Evolutionary conservation across 2,888 invertebrate genomes (phyloP), one percentile per base, ranked within the genome.

Genomic region (Disparrhopalites patrizii): DNA sequence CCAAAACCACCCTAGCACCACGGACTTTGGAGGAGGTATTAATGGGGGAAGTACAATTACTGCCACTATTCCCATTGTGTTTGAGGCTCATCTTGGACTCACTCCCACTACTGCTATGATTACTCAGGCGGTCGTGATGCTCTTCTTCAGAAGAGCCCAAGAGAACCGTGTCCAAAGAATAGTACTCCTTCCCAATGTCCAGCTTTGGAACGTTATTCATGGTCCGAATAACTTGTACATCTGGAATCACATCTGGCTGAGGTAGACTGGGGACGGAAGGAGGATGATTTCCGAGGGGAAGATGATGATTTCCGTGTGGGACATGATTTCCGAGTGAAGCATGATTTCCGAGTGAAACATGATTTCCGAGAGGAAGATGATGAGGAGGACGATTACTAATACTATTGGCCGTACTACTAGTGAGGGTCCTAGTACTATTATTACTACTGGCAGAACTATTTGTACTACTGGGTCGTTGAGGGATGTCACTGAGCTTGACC

Each of bases 241-340:
- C 73, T 23, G 73, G 73, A 51, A 75, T 74, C 3, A 75, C 75
- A 62, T 75, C 75, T 2, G 75, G 75, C 61, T 74, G 71, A n/a
- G 75, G 75, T 54, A 75, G 40, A 43, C 40, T 60, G 8, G 8
- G 8, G 36, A 36, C 10, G 10, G 36, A 10, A 36, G 4, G 1
- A n/a, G 2, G 38, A 18, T 1, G 18, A 18, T 3, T 15, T 15
- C 15, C n/a, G 38, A 38, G 18, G 38, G 10, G 47, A 23, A 10
- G 8, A 47, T 1, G 47, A n/a, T 47, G 10, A 15, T 2, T 23
- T 47, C 8, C 8, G 28, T 58, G 27, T 40, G 33, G 1, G n/a
- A 40, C n/a, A n/a, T n/a, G n/a, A n/a, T n/a, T n/a, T n/a, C n/a
- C n/a, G 23, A 61, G 27, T n/a, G 56, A 38, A 13, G 55, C n/a